phyloP scores from a whole-genome alignment of 1,140 invertebrate species.

The Brachionus rubens region DNA sequence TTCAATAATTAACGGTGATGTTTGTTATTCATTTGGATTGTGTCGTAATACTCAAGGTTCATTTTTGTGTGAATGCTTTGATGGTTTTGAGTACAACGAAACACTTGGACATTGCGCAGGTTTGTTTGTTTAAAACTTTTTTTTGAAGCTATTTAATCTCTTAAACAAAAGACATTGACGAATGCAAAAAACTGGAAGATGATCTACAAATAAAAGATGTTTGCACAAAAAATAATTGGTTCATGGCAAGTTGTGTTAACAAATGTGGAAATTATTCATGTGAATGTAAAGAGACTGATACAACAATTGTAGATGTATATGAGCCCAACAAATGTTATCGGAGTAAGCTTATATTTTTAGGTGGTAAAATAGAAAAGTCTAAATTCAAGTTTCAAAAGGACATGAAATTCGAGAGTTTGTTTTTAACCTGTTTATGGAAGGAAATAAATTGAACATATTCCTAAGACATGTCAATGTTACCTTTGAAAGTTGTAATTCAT shows the following conservation, averaged over 20 bases:
- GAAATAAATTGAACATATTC: conserved; percentile 2
- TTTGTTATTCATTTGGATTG: conserved; percentile 39
- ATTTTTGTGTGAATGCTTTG: conserved; percentile 37
- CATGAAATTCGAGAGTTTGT: conserved; percentile 20
- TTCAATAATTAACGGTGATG: background rate
- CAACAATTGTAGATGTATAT: background rate
- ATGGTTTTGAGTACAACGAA: conserved; percentile 41
- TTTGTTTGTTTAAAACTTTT: background rate
- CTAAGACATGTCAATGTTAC: background rate
- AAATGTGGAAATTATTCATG: conserved; percentile 15
- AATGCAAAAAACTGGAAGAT: conserved; percentile 23
- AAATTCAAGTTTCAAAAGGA: background rate
- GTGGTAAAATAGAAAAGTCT: background rate
- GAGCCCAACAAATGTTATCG: background rate
- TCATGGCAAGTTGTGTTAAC: conserved; percentile 29
- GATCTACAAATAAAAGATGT: conserved; percentile 15
- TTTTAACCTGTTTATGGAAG: background rate
- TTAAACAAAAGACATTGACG: conserved; percentile 12
- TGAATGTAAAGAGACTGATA: background rate
- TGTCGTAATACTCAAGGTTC: conserved; percentile 37
- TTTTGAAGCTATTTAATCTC: background rate
- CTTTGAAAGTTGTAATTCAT: background rate
- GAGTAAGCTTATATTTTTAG: background rate
- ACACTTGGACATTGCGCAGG: background rate
- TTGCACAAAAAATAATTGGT: background rate